Conservation (phyloP, 2,113 vertebrate genomes). For the Petrocephalus zakoni region DNA sequence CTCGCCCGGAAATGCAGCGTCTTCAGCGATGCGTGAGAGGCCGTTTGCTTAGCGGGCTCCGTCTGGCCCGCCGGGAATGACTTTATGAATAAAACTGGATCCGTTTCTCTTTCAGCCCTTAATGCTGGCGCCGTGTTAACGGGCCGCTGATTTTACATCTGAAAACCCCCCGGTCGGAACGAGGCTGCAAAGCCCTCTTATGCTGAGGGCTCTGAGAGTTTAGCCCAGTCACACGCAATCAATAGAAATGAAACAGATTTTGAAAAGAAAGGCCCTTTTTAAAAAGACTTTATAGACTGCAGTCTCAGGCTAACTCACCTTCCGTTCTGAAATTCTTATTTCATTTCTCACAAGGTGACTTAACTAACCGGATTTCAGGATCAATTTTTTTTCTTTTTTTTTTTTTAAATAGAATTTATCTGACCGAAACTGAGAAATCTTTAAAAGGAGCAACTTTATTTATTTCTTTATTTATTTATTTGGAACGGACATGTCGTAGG, state of each 20-base stretch:
- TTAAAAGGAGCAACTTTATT: slow-evolving; percentile 45
- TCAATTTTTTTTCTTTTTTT: slow-evolving; percentile 1
- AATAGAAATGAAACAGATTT: slow-evolving; percentile 37
- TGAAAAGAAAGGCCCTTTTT: slow-evolving; percentile 7
- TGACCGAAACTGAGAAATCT: slow-evolving; percentile 42
- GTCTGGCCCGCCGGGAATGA: slow-evolving; percentile 26
- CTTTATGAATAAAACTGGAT: slow-evolving; percentile 56
- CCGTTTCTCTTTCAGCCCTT: slow-evolving; percentile 44
- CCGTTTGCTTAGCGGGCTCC: slow-evolving; percentile 23
- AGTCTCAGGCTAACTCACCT: background rate
- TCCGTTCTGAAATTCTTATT: slow-evolving; percentile 35
- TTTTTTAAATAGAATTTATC: background rate
- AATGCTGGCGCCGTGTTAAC: slow-evolving; percentile 56
- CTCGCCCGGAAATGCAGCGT: slow-evolving; percentile 28
- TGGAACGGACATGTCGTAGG: slow-evolving; percentile 36
- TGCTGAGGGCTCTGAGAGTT: slow-evolving; percentile 43
- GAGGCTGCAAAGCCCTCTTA: slow-evolving; percentile 44
- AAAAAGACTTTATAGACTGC: slow-evolving; percentile 38
- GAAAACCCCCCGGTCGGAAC: slow-evolving; percentile 50
- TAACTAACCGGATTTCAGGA: slow-evolving; percentile 34
- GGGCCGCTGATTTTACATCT: slow-evolving; percentile 56
- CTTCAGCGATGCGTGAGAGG: slow-evolving; percentile 27
- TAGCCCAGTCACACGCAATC: slow-evolving; percentile 58
- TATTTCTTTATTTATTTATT: slow-evolving; percentile 31
- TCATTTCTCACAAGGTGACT: slow-evolving; percentile 38